Conservation (phyloP, 2,113 vertebrate genomes). For the Arothron firmamentum region DNA sequence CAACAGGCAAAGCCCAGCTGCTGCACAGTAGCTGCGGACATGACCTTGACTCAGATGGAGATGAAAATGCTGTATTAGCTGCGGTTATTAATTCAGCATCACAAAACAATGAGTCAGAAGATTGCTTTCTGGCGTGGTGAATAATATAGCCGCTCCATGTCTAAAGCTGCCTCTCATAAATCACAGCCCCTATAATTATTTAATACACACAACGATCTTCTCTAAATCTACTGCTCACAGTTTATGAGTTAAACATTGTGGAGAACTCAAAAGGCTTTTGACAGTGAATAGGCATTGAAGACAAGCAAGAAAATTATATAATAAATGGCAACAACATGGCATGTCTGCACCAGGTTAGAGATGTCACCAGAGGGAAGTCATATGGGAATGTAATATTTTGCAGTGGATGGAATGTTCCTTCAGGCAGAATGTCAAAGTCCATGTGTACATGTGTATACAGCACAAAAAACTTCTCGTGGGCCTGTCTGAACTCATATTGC, state of each 20-base stretch:
- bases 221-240: too few species aligned
- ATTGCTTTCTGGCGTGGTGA: background rate
- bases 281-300: background rate
- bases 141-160: background rate
- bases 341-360: background rate
- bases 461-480: constrained; percentile 40
- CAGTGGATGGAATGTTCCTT: constrained; percentile 47
- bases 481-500: constrained; percentile 60
- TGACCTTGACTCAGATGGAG: constrained; percentile 20
- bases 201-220: too few species aligned
- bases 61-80: constrained; percentile 7
- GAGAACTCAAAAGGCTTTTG: too few species aligned
- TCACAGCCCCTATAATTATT: too few species aligned
- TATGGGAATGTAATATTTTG: constrained; percentile 21
- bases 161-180: too few species aligned
- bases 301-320: background rate
- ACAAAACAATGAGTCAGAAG: constrained; percentile 13
- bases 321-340: too few species aligned
- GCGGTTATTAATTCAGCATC: background rate
- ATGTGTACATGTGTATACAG: constrained; percentile 15
- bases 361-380: constrained; percentile 14
- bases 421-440: constrained; percentile 20
- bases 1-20: constrained; percentile 9
- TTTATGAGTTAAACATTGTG: too few species aligned
- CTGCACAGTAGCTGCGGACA: constrained; percentile 6